Base-by-base conservation (phyloP, 2,113 vertebrate genomes). In the Ailuropoda melanoleuca region DNA sequence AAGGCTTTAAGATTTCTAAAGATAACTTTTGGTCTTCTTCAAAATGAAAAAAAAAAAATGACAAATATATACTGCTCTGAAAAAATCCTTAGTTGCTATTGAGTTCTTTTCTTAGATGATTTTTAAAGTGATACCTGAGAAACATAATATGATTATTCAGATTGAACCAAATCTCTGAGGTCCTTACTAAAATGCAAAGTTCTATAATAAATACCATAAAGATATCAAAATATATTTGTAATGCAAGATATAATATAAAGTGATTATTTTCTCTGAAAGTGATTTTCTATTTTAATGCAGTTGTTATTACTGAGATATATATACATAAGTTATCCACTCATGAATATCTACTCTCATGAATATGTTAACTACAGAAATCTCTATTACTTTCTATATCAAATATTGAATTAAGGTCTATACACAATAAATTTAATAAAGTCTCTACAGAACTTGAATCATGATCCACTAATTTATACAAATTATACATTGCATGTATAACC, bases 371-470 rank as follows among this genome's bases (percentile, higher is more conserved):
- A 94, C 55, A 37, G 23, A 88, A 88, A 60, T 31, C 17, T 97
- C 68, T 92, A 95, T 94, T 97, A 53, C 48, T 90, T 84, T 88
- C 43, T 94, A 37, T 46, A 96, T 89, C 87, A 95, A 66, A 93
- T 66, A 39, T 60, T 48, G 34, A 97, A 97, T 96, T 97, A 98
- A 97, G 85, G 2, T 48, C 31, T 89, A n/a, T 75, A 97, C 48
- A 97, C 72, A 46, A 72, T 96, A 82, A 95, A 98, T 95, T 95
- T 93, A 98, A 90, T 95, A 72, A 87, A 94, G 53, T 34, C 83
- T 97, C 82, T 60, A 50, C 1, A 96, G 92, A 97, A 94, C 29
- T 96, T 97, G 97, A 97, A 97, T 62, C n/a, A 48, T 55, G 66
- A 37, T 46, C 85, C 86, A 88, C 87, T 97, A 98, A 97, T 97